Percentiles rank a stretch among this genome's conserved stretches.
phyloP scores from a whole-genome alignment of 1,140 invertebrate species.

The Plectrocnemia conspersa region DNA sequence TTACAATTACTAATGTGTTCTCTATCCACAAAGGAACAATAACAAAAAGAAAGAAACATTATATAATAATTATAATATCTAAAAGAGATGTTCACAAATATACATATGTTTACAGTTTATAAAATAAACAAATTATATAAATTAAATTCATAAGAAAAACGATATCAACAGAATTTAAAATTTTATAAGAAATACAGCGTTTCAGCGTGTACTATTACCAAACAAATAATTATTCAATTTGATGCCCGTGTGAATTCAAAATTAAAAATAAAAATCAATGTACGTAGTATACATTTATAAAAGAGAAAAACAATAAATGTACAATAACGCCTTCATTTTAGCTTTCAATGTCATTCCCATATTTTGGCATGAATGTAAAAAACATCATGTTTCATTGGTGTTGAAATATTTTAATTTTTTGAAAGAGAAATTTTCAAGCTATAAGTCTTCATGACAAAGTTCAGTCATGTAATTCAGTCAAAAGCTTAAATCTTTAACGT shows the following conservation, averaged over 20 bases:
- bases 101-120: conserved; percentile 32
- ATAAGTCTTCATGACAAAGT: not conserved
- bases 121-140: conserved; percentile 31
- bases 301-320: no score
- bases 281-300: no score
- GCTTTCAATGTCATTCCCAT: no score
- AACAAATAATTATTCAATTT: no score
- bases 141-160: conserved; percentile 16
- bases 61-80: conserved; percentile 25
- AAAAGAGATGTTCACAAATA: conserved; percentile 33
- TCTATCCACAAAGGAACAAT: conserved; percentile 35
- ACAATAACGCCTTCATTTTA: no score
- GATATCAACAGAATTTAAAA: not conserved
- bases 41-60: conserved; percentile 30
- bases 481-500: conserved; percentile 10
- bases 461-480: conserved; percentile 13
- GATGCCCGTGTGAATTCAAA: no score
- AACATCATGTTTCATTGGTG: conserved; percentile 9
- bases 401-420: conserved; percentile 4
- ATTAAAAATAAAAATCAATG: no score
- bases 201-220: no score
- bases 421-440: conserved; percentile 12
- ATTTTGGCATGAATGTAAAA: conserved; percentile 20
- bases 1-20: conserved; percentile 28
- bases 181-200: conserved; percentile 1